Conservation (phyloP, 1,140 invertebrate species). For the Drosophila parabipectinata region DNA sequence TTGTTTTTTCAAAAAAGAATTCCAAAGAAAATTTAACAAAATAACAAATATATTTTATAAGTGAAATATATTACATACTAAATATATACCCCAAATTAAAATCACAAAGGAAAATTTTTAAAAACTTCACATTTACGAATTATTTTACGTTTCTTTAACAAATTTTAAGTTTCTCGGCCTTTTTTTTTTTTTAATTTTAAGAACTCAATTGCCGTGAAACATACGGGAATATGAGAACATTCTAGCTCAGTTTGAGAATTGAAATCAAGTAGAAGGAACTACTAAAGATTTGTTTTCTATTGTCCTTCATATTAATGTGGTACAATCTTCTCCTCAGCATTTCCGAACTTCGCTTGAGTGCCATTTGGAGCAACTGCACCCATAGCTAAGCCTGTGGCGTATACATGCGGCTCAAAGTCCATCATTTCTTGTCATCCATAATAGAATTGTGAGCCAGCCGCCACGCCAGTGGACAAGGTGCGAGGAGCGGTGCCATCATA, state of each 20-base stretch:
- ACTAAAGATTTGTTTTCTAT: neutral
- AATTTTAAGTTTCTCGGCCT: neutral
- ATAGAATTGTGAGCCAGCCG: constrained; percentile 77
- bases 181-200: neutral
- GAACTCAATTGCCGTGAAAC: neutral
- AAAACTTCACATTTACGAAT: neutral
- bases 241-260: neutral
- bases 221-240: neutral
- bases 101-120: neutral
- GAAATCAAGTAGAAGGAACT: neutral
- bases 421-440: constrained; percentile 77
- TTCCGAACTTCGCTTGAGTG: neutral
- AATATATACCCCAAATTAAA: neutral
- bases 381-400: constrained; percentile 34
- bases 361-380: constrained; percentile 9
- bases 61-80: neutral
- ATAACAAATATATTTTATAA: neutral
- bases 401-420: constrained; percentile 57
- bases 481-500: constrained; percentile 80
- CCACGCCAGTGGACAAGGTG: constrained; percentile 74
- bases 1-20: constrained; percentile 66
- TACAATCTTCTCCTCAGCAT: neutral
- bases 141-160: neutral
- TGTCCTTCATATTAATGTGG: neutral
- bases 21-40: constrained; percentile 8